Base-by-base conservation (phyloP, 2,888 invertebrate species). In the Hermaeophaga mercurialis region DNA sequence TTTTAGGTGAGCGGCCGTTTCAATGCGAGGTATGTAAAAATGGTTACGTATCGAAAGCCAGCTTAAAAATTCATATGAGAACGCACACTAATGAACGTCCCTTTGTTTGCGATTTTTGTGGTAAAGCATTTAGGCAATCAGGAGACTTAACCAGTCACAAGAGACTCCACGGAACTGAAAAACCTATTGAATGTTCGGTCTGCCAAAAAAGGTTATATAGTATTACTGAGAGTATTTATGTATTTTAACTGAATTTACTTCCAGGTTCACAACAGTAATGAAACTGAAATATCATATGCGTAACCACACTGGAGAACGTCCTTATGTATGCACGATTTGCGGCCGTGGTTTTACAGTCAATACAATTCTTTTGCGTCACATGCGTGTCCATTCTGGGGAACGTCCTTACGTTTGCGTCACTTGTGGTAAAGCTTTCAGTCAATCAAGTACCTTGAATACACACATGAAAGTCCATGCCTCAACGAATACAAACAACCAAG, bases 11-110 rank as follows among this genome's bases (percentile, higher is more conserved):
- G 65, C 64, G 78, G 26, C 79, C 79, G 8, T 79, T 78, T 56
- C 73, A 73, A 26, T 79, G 79, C 61, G 78, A 78, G 66, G 68
- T 79, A 3, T 79, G 79, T 60, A 77, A 77, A 68, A 78, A 79
- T 60, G 77, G 78, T 18, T 79, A 78, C 59, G 78, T 78, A 7
- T 78, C 78, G 4, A 79, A 78, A 61, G 79, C 78, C 1, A 78
- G 78, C 59, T 68, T 79, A 49, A 78, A 78, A 66, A 79, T 79
- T 54, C 79, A 79, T 59, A 79, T 79, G 79, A 62, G 79, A 24
- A 79, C 79, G 0, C 79, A 79, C 59, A 79, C 79, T 2, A 79
- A 79, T 57, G 79, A 79, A 62, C 64, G 78, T 31, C 79, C 79
- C 3, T 79, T 78, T 64, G 76, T 75, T 39, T 79, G 79, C 57